Evolutionary conservation across 2,797 vertebrate genomes (phyloP).

Genomic region (Halcyon smyrnensis): DNA sequence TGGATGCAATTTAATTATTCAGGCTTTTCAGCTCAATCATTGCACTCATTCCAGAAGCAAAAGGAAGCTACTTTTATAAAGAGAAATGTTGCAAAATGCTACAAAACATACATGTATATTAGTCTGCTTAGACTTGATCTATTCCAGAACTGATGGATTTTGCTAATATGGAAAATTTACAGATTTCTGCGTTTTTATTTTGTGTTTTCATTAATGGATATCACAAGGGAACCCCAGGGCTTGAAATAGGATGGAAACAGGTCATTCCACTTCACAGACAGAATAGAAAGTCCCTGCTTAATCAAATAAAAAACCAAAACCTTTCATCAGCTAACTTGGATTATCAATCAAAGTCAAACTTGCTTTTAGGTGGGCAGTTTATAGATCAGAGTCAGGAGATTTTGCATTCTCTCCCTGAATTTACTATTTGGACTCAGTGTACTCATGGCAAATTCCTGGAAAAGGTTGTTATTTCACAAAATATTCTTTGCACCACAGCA

Average conservation of each 20-base stretch:
- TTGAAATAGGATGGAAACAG: neutral
- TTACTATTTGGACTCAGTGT: neutral
- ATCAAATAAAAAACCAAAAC: neutral
- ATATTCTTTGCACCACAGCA: neutral
- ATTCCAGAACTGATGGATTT: neutral
- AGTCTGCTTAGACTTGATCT: neutral
- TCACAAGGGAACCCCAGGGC: neutral
- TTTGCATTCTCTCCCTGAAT: neutral
- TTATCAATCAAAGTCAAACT: neutral
- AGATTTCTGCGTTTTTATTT: neutral
- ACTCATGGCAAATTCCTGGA: neutral
- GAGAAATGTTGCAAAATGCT: neutral
- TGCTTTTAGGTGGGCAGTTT: rapidly evolving
- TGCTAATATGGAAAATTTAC: neutral
- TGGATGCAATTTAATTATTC: neutral
- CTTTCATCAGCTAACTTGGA: neutral
- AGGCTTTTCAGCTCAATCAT: constrained; percentile 11
- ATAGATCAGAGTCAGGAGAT: neutral
- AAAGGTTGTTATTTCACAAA: neutral
- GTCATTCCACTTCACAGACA: neutral
- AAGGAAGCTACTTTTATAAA: constrained; percentile 20
- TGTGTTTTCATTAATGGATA: neutral
- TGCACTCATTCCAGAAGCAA: neutral
- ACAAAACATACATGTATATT: neutral
- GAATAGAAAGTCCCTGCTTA: neutral